These are phyloP conservation scores for Rhopalosiphum padi DNA, from an alignment of 1,140 invertebrate species.

Conservation along the genomic window DNA sequence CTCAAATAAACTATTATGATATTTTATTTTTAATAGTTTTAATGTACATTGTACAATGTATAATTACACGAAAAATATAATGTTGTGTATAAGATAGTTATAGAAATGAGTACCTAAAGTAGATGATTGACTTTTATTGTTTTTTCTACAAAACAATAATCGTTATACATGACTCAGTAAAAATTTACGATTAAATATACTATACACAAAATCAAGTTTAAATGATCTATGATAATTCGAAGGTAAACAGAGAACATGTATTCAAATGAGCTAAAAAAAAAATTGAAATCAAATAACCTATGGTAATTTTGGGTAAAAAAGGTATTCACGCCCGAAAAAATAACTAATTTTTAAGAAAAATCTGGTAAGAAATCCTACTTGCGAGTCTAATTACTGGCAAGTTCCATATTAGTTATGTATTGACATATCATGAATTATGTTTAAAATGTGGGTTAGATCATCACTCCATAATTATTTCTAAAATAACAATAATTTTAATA, in stretches of 20 bases:
- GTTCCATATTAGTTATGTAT: not conserved
- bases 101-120: no score
- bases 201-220: not conserved
- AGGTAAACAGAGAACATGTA: no score
- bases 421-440: not conserved
- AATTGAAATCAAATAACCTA: not conserved
- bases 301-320: not conserved
- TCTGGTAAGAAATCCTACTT: not conserved
- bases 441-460: not conserved
- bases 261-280: not conserved
- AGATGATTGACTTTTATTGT: no score
- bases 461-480: not conserved
- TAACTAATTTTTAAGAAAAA: not conserved
- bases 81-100: no score
- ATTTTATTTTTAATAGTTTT: not conserved
- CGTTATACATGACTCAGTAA: not conserved
- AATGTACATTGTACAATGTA: no score
- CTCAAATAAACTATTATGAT: not conserved
- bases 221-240: no score
- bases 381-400: not conserved
- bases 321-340: not conserved
- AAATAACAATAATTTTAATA: not conserved
- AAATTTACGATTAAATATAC: not conserved
- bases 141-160: not conserved
- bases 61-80: no score